Evolutionary conservation across 2,888 invertebrate species (phyloP), one percentile per base, ranked within the genome.

Genomic region (Limnephilus marmoratus): DNA sequence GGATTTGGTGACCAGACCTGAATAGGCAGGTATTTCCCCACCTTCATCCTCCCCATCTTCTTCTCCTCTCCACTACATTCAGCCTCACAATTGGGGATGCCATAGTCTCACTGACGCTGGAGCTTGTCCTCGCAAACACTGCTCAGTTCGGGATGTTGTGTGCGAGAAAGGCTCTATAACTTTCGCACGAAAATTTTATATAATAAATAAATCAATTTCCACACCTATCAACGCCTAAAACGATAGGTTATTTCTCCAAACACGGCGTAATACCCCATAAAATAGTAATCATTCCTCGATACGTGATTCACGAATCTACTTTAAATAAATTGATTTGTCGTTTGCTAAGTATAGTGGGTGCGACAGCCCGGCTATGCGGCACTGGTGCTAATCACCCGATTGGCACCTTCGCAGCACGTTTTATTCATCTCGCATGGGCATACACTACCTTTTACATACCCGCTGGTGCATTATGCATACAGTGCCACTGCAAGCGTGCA

Each of bases 381-480:
- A 34, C 37, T 83, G 53, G 68, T 49, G 31, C 53, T 80, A 45
- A 68, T 91, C 53, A 91, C 13, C 80, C 85, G 85, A 86, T 91
- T 91, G 91, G 91, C 91, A 86, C 91, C 91, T 86, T 41, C 68
- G 81, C 18, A 45, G 86, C 91, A 91, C 91, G 91, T 85, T 91
- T 91, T 91, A 83, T 91, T 87, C 81, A 81, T 87, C 83, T 68
- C 37, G 7, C 29, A 82, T 41, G 85, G 85, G 45, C 85, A 49
- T 45, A 41, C 85, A 86, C 29, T n/a, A 15, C 85, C 85, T 86
- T 86, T 45, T 45, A 49, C 29, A 86, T 82, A 82, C 29, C 31
- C 82, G 82, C 31, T 13, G 34, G 82, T 82, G 34, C 49, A 41
- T 37, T 86, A 83, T 37, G 24, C 41, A 83, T 86, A 45, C 49